phyloP scores from a whole-genome alignment of 2,888 invertebrate genomes.

The Sicus ferrugineus region DNA sequence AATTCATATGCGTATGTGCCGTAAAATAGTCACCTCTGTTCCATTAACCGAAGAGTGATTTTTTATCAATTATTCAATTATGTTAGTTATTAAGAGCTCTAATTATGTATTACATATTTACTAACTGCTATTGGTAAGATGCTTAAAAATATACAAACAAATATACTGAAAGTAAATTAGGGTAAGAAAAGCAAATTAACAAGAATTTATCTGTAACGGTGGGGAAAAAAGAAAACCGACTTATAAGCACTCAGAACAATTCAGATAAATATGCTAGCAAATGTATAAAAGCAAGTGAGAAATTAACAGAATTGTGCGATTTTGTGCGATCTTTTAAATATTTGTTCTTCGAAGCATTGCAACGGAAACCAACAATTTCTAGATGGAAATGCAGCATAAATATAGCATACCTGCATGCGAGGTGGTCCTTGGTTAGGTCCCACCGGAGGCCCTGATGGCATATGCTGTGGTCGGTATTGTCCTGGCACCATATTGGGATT shows the following conservation, averaged over 20 bases:
- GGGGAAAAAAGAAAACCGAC: slow-evolving; percentile 2
- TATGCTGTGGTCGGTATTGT: slow-evolving; percentile 69
- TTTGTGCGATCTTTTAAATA: slow-evolving; percentile 34
- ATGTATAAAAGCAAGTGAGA: not conserved
- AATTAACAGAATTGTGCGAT: slow-evolving; percentile 24
- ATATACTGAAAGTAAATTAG: slow-evolving; percentile 31
- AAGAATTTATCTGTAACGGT: slow-evolving; percentile 51
- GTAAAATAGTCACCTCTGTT: too few relatives aligned
- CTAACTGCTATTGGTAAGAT: too few relatives aligned
- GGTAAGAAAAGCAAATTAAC: slow-evolving; percentile 12
- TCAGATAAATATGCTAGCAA: slow-evolving; percentile 48
- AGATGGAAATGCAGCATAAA: slow-evolving; percentile 16
- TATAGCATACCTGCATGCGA: slow-evolving; percentile 68
- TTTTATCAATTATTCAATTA: too few relatives aligned
- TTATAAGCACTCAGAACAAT: slow-evolving; percentile 60
- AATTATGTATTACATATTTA: too few relatives aligned
- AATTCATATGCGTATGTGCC: too few relatives aligned
- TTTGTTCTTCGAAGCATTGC: slow-evolving; percentile 5
- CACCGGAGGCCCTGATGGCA: slow-evolving; percentile 68
- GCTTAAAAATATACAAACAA: too few relatives aligned
- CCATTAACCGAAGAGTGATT: too few relatives aligned
- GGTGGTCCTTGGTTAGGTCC: slow-evolving; percentile 71
- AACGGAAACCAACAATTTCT: slow-evolving; percentile 23
- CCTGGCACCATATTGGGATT: slow-evolving; percentile 69
- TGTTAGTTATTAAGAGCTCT: too few relatives aligned